phyloP scores from a whole-genome alignment of 2,113 vertebrate genomes.

The Sminthopsis crassicaudata region DNA sequence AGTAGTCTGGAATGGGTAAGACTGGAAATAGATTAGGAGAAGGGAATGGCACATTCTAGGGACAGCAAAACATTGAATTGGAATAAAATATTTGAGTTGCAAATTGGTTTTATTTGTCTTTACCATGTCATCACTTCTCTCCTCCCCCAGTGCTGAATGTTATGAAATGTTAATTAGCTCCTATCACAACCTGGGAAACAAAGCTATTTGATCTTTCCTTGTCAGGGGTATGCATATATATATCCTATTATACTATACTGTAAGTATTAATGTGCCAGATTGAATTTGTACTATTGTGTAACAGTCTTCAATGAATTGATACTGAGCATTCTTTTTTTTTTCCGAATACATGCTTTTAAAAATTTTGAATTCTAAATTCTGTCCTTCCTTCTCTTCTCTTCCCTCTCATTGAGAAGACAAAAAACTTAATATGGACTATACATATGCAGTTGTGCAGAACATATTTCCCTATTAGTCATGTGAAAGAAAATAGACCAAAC shows the following conservation, averaged over 20 bases:
- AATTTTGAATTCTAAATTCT: not conserved
- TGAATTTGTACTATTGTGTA: not conserved
- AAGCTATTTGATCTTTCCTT: constrained; percentile 40
- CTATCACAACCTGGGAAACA: constrained; percentile 66
- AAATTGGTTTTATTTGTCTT: constrained; percentile 72
- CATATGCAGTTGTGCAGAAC: not conserved
- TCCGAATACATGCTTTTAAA: not conserved
- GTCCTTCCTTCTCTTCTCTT: not conserved
- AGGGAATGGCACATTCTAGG: not conserved
- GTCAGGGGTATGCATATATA: not conserved
- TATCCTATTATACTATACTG: not conserved
- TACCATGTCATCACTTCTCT: constrained; percentile 55
- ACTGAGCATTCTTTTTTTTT: not conserved
- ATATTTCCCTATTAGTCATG: not conserved
- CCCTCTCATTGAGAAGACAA: not conserved
- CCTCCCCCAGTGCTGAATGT: constrained; percentile 46
- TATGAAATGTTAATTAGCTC: constrained; percentile 76
- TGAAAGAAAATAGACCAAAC: not conserved
- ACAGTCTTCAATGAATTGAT: not conserved
- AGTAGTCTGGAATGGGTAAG: not conserved
- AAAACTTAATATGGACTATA: not conserved
- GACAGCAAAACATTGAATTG: constrained; percentile 24
- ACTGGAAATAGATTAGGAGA: not conserved
- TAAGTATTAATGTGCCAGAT: not conserved
- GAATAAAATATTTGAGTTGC: constrained; percentile 71